Conservation (phyloP, 2,113 vertebrate genomes). For the Numida meleagris region DNA sequence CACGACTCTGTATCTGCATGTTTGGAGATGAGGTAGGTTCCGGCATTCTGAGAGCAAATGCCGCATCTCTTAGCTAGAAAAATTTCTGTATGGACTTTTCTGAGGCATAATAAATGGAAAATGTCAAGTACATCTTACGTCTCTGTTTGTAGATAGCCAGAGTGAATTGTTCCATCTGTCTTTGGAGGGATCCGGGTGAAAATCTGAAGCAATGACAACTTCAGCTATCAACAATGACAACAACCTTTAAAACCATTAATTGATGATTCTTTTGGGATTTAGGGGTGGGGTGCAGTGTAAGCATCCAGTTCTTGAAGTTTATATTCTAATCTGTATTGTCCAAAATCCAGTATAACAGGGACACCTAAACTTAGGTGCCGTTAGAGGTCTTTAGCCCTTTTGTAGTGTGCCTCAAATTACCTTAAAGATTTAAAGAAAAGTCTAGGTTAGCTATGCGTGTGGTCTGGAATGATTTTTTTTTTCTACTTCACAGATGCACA, state of each 20-base stretch:
- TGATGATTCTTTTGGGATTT: not conserved
- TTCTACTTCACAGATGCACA: not conserved
- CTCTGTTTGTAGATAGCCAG: not conserved
- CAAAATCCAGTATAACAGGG: not conserved
- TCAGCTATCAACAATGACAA: not conserved
- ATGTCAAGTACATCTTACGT: not conserved
- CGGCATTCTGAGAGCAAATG: conserved; percentile 73
- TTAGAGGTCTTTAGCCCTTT: not conserved
- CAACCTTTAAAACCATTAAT: not conserved
- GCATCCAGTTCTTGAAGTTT: not conserved
- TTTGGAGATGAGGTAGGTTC: conserved; percentile 74
- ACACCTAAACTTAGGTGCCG: not conserved
- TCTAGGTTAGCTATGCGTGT: not conserved
- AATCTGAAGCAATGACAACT: not conserved
- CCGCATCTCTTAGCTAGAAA: conserved; percentile 74
- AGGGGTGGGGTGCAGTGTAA: not conserved
- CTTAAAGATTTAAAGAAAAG: not conserved
- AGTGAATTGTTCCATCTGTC: not conserved
- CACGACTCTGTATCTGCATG: conserved; percentile 76
- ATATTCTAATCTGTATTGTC: not conserved
- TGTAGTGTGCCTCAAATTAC: not conserved
- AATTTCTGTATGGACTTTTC: conserved; percentile 80
- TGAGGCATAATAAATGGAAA: not conserved
- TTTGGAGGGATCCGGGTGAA: not conserved
- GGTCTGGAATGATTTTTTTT: not conserved